phyloP scores from a whole-genome alignment of 2,113 vertebrate species.

The Crotalus helleri region DNA sequence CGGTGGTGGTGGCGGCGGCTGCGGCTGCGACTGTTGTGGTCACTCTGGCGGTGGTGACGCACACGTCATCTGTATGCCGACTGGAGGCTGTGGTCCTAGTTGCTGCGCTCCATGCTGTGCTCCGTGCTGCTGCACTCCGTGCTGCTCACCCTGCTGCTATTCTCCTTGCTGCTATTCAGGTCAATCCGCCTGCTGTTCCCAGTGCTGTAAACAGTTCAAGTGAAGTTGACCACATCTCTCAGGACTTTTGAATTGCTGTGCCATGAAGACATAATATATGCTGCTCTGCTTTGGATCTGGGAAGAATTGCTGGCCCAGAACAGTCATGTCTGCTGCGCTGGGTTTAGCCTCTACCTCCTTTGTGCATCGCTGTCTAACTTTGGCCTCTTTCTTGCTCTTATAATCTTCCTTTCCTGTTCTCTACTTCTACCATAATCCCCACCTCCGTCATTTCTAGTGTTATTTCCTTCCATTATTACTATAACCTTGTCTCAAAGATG shows the following conservation, averaged over 20 bases:
- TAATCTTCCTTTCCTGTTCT: background rate
- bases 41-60: rapidly evolving
- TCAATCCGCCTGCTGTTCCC: background rate
- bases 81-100: background rate
- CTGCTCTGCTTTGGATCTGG: background rate
- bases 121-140: background rate
- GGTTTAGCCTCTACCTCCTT: background rate
- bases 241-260: background rate
- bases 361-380: background rate
- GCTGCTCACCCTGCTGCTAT: background rate
- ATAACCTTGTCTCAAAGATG: background rate
- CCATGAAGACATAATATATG: background rate
- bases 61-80: background rate
- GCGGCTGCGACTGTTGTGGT: rapidly evolving
- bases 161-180: background rate
- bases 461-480: background rate
- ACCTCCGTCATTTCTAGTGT: background rate
- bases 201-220: background rate
- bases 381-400: background rate
- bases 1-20: rapidly evolving
- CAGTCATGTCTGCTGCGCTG: background rate
- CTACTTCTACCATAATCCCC: background rate
- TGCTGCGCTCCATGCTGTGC: background rate
- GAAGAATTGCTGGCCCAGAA: background rate
- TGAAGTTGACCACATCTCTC: background rate